Base-by-base conservation (phyloP, 2,797 vertebrate species). In the Falco biarmicus region DNA sequence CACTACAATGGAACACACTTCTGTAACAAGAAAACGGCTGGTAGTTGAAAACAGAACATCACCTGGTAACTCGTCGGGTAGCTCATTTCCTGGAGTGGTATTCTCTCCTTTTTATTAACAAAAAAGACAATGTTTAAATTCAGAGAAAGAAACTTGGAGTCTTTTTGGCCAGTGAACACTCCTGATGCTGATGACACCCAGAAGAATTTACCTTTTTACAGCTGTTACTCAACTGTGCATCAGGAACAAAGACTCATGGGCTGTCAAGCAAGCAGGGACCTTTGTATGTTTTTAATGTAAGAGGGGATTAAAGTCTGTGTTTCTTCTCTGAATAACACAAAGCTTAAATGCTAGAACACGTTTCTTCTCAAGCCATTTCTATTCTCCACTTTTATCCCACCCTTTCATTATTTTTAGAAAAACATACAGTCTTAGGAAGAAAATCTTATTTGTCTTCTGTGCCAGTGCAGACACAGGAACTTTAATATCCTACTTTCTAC, bases 371-470 rank as follows among this genome's bases (percentile, higher is more conserved):
- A 69, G 25, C 15, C 15, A 21, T 43, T 91, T 75, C n/a, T 64
- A n/a, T 24, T 75, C 31, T 60, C 48, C 5, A 28, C 31, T 70
- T 92, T 68, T 54, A 85, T 87, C n/a, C 29, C 32, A 64, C 14
- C 5, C 8, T 18, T 90, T 73, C 29, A 51, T 20, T 86, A 93
- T 66, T 85, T 95, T 95, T 88, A 87, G 56, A 41, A 89, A 89
- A 88, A 71, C n/a, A 15, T 29, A 20, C 63, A 70, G 61, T 24
- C 66, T 93, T 24, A 37, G 50, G 60, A 90, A 87, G 45, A 82
- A 96, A 95, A 83, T 51, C 31, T 54, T 87, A 48, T 84, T 94
- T 34, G 65, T 87, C 65, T 95, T 84, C 48, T 76, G 69, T 65
- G 64, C 32, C 70, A 93, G 15, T 9, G 32, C 32, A 87, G 59